phyloP scores from a whole-genome alignment of 2,797 vertebrate species.

The Cyprinella venusta region DNA sequence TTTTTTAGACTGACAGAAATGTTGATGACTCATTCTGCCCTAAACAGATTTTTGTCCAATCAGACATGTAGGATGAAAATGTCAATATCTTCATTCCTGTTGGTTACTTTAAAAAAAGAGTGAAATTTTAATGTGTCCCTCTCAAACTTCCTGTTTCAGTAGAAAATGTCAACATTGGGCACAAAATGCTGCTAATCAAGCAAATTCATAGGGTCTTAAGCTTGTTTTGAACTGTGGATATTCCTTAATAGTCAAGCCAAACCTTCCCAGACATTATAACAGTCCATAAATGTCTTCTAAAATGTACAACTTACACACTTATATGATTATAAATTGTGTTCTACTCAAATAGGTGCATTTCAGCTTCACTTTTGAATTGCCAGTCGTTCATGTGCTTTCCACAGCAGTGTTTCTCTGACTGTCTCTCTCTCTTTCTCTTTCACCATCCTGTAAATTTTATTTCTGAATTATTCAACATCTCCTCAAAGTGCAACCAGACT shows the following conservation, averaged over 20 bases:
- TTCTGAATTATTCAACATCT: slow-evolving; percentile 34
- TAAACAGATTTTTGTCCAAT: background rate
- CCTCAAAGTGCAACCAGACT: slow-evolving; percentile 42
- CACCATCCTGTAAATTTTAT: background rate
- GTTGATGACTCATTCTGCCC: background rate
- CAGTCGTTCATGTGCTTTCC: background rate
- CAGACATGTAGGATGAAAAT: slow-evolving; percentile 8
- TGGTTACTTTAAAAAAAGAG: no score
- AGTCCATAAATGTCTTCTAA: slow-evolving; percentile 1
- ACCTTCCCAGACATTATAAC: background rate
- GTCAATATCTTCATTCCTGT: no score
- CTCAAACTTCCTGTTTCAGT: background rate
- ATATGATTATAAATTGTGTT: background rate
- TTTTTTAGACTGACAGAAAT: background rate
- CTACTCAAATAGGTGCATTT: slow-evolving; percentile 17
- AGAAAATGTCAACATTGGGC: background rate
- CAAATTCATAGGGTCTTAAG: background rate
- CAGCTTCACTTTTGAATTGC: background rate
- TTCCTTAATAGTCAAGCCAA: slow-evolving; percentile 5
- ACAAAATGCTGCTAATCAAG: background rate
- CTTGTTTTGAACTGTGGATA: background rate
- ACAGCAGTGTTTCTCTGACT: background rate
- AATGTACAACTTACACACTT: background rate
- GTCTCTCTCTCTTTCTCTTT: background rate
- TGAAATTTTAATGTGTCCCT: background rate